Conservation (phyloP, 1,140 invertebrate species). For the Eciton burchellii region DNA sequence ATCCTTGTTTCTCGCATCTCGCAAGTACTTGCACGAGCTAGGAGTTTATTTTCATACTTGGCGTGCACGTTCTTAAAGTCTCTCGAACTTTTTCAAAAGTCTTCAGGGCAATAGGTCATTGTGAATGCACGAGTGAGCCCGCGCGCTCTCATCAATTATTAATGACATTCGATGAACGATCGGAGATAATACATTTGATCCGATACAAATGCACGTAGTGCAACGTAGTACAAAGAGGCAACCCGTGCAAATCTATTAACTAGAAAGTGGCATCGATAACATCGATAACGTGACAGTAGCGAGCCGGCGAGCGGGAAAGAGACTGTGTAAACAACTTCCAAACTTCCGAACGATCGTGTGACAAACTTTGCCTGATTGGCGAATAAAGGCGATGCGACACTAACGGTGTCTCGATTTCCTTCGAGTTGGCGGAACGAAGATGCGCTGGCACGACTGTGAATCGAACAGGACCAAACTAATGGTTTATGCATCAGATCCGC, state of each 20-base stretch:
- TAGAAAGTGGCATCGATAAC: neutral
- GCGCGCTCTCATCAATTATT: slow-evolving; percentile 14
- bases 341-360: slow-evolving; percentile 34
- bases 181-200: neutral
- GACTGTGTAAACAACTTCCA: slow-evolving; percentile 22
- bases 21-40: neutral
- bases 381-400: slow-evolving; percentile 18
- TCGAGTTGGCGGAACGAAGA: neutral
- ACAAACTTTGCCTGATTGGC: slow-evolving; percentile 44
- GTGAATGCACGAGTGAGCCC: neutral
- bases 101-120: neutral
- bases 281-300: neutral
- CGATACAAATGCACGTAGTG: neutral
- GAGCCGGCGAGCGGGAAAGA: neutral
- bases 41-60: slow-evolving; percentile 9
- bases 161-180: neutral
- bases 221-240: neutral
- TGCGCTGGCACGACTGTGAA: neutral
- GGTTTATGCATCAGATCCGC: slow-evolving; percentile 10
- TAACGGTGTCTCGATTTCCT: neutral
- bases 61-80: neutral
- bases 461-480: neutral
- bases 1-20: neutral
- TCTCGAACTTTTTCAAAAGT: slow-evolving; percentile 6
- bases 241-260: slow-evolving; percentile 18